phyloP scores from a whole-genome alignment of 2,113 vertebrate genomes.

The Panthera leo region DNA sequence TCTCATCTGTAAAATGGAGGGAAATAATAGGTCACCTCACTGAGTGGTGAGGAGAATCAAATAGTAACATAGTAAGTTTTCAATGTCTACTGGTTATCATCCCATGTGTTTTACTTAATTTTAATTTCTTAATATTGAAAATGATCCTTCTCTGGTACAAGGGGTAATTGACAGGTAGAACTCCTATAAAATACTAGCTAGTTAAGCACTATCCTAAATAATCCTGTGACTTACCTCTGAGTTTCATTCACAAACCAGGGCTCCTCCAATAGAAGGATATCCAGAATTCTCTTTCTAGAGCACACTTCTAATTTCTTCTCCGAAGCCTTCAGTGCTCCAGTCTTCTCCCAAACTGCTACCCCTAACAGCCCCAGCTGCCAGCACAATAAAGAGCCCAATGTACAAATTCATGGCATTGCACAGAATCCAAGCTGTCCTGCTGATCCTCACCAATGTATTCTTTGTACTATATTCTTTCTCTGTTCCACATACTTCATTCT shows the following conservation, averaged over 20 bases:
- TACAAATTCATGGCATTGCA: not conserved
- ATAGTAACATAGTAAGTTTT: not conserved
- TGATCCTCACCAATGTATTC: not conserved
- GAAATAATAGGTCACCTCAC: not conserved
- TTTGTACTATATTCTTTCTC: not conserved
- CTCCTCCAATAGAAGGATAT: not conserved
- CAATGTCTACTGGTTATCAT: not conserved
- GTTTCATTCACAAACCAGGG: not conserved
- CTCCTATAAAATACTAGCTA: not conserved
- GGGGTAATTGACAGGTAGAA: not conserved
- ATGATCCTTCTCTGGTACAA: not conserved
- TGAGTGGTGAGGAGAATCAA: not conserved
- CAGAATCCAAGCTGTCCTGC: not conserved
- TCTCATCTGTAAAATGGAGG: not conserved
- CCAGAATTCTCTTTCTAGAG: not conserved
- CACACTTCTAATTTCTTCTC: not conserved
- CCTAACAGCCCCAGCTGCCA: not conserved
- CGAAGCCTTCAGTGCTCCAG: not conserved
- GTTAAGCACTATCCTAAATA: not conserved
- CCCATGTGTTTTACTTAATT: not conserved
- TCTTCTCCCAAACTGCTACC: not conserved
- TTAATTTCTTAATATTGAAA: not conserved
- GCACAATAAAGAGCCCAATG: not conserved
- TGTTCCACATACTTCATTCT: constrained; percentile 52
- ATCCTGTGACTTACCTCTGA: not conserved